A percentile compares a stretch with the other conserved stretches of the same genome.
phyloP scores from a whole-genome alignment of 2,888 invertebrate species.

The Drosophila pegasa region DNA sequence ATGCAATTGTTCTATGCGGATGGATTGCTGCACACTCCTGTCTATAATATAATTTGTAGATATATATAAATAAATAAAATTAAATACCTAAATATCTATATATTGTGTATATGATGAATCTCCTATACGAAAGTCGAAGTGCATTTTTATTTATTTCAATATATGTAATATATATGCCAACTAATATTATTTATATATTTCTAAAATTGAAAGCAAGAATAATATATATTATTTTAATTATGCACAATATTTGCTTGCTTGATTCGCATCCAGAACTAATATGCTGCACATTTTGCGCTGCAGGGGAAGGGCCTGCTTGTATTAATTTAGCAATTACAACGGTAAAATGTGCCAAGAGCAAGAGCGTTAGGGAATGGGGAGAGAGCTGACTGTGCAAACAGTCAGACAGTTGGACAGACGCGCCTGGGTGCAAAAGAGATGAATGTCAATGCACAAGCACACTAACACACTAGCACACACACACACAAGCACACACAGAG shows the following conservation, averaged over 20 bases:
- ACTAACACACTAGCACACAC: slow-evolving; percentile 7
- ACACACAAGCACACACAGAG: slow-evolving; percentile 2
- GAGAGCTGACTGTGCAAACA: background rate
- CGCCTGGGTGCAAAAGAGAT: slow-evolving; percentile 42
- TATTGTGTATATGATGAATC: background rate
- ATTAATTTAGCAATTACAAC: slow-evolving; percentile 75
- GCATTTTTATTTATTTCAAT: background rate
- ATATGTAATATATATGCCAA: too few relatives aligned
- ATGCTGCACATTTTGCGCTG: slow-evolving; percentile 29
- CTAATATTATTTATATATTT: background rate
- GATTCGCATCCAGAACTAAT: slow-evolving; percentile 31
- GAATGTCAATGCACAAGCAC: slow-evolving; percentile 27
- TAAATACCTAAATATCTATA: background rate
- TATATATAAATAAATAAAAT: slow-evolving; percentile 14
- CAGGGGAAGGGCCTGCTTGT: slow-evolving; percentile 42
- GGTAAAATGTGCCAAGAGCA: slow-evolving; percentile 51
- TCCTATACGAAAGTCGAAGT: background rate
- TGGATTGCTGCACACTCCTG: slow-evolving; percentile 9
- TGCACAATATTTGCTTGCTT: slow-evolving; percentile 3
- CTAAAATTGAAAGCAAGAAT: background rate
- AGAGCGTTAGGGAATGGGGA: slow-evolving; percentile 33
- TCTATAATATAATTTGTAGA: slow-evolving; percentile 10
- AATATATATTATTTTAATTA: background rate
- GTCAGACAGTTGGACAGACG: slow-evolving; percentile 30
- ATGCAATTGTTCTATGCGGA: slow-evolving; percentile 45